Conservation (phyloP, 2,113 vertebrate species). For the Axis porcinus region DNA sequence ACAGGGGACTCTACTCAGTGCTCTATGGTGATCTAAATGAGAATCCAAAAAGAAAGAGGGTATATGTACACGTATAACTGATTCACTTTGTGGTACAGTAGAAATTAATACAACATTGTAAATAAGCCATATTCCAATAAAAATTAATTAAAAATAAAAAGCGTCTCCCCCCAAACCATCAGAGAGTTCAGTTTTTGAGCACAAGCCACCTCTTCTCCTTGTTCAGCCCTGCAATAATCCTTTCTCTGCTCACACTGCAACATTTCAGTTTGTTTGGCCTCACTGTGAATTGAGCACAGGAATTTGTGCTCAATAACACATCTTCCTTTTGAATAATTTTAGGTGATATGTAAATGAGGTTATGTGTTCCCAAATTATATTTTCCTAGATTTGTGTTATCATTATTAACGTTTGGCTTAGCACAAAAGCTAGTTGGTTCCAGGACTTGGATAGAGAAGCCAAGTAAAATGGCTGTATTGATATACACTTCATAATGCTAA, state of each 20-base stretch:
- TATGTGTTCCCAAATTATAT: not conserved
- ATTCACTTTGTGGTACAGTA: not conserved
- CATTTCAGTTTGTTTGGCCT: not conserved
- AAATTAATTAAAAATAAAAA: not conserved
- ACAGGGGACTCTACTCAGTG: not conserved
- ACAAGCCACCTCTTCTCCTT: not conserved
- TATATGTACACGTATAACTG: not conserved
- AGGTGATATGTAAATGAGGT: not conserved
- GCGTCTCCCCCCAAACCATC: not conserved
- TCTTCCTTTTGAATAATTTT: not conserved
- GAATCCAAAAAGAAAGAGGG: not conserved
- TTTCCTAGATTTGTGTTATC: slow-evolving; percentile 20
- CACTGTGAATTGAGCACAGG: not conserved
- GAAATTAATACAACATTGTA: not conserved
- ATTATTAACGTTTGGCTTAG: slow-evolving; percentile 11
- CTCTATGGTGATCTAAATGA: not conserved
- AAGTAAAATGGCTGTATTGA: not conserved
- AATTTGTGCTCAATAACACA: not conserved
- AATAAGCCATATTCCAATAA: not conserved
- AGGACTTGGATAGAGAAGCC: not conserved
- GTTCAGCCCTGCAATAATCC: not conserved
- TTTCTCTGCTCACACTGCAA: not conserved
- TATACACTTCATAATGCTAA: not conserved
- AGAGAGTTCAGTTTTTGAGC: not conserved
- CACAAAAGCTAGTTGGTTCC: not conserved